These are phyloP conservation scores for Sapayoa aenigma DNA, from an alignment of 2,113 vertebrate species.

Conservation along the genomic window DNA sequence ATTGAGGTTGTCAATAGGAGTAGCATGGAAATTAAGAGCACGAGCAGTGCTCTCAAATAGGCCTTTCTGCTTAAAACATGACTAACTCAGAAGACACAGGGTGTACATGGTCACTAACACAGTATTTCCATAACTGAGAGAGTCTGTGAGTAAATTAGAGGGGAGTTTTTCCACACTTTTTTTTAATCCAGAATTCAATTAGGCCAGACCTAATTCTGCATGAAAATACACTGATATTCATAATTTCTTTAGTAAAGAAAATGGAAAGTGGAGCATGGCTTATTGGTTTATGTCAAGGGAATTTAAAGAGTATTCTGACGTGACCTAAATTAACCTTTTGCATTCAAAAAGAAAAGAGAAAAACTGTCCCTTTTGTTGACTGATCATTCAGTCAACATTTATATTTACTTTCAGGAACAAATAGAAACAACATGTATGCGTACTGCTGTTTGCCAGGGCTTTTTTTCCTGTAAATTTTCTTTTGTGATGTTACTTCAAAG, in stretches of 20 bases:
- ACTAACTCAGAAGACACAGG: neutral
- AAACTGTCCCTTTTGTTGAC: neutral
- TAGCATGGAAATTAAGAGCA: neutral
- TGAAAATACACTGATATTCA: neutral
- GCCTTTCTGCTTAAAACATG: neutral
- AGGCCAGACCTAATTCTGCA: neutral
- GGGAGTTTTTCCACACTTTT: neutral
- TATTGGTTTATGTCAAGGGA: neutral
- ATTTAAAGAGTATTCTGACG: neutral
- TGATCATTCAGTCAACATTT: neutral
- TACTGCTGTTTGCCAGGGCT: neutral
- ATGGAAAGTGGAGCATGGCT: neutral
- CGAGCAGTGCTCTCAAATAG: neutral
- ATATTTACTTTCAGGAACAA: neutral
- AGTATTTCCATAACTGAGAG: neutral
- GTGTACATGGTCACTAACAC: neutral
- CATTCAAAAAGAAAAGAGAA: neutral
- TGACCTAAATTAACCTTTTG: neutral
- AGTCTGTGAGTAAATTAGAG: neutral
- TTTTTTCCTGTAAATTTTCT: neutral
- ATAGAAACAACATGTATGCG: neutral
- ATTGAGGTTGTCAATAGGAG: slow-evolving; percentile 32
- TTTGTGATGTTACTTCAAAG: neutral
- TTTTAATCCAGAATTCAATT: neutral
- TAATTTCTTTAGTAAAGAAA: neutral